These are phyloP conservation scores for Corythoichthys haematopterus DNA, from an alignment of 2,113 vertebrate species.

Conservation along the genomic window DNA sequence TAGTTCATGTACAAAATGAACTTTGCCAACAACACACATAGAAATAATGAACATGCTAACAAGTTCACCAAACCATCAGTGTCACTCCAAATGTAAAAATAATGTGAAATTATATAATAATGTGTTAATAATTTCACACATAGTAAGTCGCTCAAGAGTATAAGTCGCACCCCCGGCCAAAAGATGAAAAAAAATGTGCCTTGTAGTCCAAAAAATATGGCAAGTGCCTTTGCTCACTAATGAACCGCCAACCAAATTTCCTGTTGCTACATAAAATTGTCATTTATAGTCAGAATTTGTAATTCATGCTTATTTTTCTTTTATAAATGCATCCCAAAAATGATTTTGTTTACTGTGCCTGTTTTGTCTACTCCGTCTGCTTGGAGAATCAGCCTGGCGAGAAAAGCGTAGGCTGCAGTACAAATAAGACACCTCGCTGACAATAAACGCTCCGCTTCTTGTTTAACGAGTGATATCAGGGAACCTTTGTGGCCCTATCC, in stretches of 20 bases:
- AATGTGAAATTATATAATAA: too few relatives aligned
- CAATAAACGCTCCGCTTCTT: slow-evolving; percentile 47
- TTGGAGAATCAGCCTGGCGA: slow-evolving; percentile 15
- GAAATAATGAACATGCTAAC: too few relatives aligned
- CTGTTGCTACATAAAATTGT: background rate
- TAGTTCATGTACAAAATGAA: too few relatives aligned
- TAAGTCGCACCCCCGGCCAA: too few relatives aligned
- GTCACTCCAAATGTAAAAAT: too few relatives aligned
- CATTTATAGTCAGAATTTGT: background rate
- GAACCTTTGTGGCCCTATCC: slow-evolving; percentile 55
- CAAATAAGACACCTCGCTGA: slow-evolving; percentile 56
- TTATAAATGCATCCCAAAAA: background rate
- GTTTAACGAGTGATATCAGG: slow-evolving; percentile 61
- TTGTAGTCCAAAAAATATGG: too few relatives aligned
- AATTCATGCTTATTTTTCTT: background rate
- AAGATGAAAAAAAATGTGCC: too few relatives aligned
- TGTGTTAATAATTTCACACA: too few relatives aligned
- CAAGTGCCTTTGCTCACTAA: background rate
- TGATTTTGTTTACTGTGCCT: background rate
- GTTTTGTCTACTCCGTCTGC: background rate
- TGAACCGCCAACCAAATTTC: background rate
- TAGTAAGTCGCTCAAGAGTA: too few relatives aligned
- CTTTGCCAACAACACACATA: too few relatives aligned
- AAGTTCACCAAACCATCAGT: too few relatives aligned
- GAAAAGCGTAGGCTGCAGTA: slow-evolving; percentile 38